Conservation (phyloP, 1,140 invertebrate species). For the Pygmarrhopalites habei region DNA sequence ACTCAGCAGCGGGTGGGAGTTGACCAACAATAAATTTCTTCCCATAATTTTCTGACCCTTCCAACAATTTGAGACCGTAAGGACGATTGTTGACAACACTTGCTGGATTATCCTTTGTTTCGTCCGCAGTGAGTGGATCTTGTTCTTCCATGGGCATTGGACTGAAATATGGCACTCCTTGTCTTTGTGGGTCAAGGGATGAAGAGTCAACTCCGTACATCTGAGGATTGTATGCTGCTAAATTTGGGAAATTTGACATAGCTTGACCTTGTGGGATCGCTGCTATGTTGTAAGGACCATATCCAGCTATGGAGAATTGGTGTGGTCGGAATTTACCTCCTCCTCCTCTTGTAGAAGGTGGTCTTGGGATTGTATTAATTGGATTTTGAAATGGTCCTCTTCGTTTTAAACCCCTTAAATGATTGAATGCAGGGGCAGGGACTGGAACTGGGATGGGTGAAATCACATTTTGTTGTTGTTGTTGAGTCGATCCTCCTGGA, state of each 20-base stretch:
- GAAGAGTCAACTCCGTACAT: not conserved
- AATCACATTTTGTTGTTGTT: not conserved
- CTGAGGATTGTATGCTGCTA: not conserved
- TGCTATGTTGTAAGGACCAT: too few relatives aligned
- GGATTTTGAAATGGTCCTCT: not conserved
- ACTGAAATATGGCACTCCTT: not conserved
- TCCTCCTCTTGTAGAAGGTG: not conserved
- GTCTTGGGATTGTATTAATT: not conserved
- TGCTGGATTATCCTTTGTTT: not conserved
- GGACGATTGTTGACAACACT: conserved; percentile 4
- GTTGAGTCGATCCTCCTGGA: not conserved
- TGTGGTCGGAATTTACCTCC: too few relatives aligned
- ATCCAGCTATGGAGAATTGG: too few relatives aligned
- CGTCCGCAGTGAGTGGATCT: conserved; percentile 1
- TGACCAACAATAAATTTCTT: conserved; percentile 19
- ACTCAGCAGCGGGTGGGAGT: not conserved
- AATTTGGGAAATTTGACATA: too few relatives aligned
- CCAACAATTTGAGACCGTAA: conserved; percentile 28
- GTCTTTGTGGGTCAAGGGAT: not conserved
- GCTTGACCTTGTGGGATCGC: too few relatives aligned
- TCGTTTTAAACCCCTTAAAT: not conserved
- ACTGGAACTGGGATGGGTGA: not conserved
- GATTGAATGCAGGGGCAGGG: not conserved
- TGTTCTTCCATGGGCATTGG: not conserved
- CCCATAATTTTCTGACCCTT: conserved; percentile 33